phyloP scores from a whole-genome alignment of 2,797 vertebrate species.

The Periparus ater region DNA sequence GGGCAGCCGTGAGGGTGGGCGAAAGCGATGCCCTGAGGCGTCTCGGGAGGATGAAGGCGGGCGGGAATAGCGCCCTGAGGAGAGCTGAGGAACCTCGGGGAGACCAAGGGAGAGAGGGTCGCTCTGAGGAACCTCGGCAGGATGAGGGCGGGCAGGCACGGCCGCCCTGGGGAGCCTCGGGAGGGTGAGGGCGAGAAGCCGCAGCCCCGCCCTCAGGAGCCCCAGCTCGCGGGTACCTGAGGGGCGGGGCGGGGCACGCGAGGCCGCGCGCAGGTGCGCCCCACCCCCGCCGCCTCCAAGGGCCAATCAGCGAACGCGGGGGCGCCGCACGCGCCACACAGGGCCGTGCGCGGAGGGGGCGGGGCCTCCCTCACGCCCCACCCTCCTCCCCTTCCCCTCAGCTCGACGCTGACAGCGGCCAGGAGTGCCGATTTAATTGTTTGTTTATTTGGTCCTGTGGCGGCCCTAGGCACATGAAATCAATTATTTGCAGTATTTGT shows the following conservation, averaged over 20 bases:
- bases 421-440: fast-evolving
- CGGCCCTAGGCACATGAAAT: fast-evolving
- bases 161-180: fast-evolving
- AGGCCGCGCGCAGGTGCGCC: not conserved
- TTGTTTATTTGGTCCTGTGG: not conserved
- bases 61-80: not conserved
- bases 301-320: not conserved
- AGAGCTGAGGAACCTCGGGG: not conserved
- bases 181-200: not conserved
- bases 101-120: too few species aligned
- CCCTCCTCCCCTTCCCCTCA: fast-evolving
- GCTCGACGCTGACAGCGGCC: fast-evolving
- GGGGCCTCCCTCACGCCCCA: fast-evolving
- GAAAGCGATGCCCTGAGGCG: too few species aligned
- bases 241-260: not conserved
- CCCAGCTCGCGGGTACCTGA: not conserved
- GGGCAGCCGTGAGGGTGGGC: not conserved
- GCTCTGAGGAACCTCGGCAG: fast-evolving
- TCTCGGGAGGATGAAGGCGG: not conserved
- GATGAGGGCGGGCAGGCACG: fast-evolving
- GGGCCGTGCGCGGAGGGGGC: not conserved
- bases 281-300: not conserved
- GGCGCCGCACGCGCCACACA: fast-evolving
- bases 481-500: not conserved
- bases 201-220: too few species aligned